Conservation (phyloP, 2,113 vertebrate species). For the Gavia stellata region DNA sequence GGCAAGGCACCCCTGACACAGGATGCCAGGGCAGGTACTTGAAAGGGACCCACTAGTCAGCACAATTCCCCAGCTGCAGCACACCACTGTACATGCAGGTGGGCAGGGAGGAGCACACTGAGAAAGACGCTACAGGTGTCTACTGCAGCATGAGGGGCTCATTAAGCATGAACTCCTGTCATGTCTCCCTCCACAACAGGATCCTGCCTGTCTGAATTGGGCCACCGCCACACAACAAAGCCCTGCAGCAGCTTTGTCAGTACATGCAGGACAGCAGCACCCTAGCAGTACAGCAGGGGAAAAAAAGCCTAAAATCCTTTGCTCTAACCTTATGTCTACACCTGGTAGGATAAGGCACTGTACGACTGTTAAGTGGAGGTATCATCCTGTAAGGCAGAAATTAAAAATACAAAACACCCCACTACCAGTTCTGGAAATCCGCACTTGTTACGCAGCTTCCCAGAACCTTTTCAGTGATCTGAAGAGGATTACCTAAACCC, state of each 20-base stretch:
- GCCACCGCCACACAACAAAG: neutral
- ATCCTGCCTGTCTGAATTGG: neutral
- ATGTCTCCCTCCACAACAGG: neutral
- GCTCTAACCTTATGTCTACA: neutral
- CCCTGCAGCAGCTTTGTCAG: neutral
- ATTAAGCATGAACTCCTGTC: neutral
- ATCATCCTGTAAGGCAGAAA: neutral
- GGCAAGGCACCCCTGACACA: neutral
- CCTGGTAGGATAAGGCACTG: neutral
- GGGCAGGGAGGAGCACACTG: too few species aligned
- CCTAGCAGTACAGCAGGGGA: neutral
- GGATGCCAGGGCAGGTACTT: neutral
- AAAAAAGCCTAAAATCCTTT: neutral
- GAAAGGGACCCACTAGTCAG: neutral
- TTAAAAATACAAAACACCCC: neutral
- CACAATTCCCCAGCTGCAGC: neutral
- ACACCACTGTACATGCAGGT: accelerated
- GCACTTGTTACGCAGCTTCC: neutral
- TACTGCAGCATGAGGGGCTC: neutral
- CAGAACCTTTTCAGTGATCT: neutral
- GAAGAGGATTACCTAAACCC: neutral
- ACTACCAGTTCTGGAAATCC: neutral
- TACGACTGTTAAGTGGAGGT: neutral
- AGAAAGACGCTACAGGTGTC: neutral
- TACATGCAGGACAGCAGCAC: neutral